These are phyloP conservation scores for Agrochola circellaris DNA, from an alignment of 2,888 invertebrate species.

Conservation along the genomic window DNA sequence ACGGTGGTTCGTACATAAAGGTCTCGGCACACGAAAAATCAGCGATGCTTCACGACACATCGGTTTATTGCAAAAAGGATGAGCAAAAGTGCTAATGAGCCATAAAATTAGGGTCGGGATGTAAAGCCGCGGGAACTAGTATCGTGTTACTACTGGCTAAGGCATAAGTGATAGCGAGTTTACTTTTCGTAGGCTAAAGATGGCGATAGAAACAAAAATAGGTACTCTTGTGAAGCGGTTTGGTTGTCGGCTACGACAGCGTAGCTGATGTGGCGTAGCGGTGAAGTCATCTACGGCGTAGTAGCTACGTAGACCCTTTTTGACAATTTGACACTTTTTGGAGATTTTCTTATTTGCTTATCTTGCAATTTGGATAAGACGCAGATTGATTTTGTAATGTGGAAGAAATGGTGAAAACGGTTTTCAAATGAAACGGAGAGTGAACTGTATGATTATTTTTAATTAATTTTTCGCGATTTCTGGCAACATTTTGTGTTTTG, in stretches of 20 bases:
- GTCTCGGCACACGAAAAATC: conserved; percentile 64
- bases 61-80: conserved; percentile 84
- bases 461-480: background rate
- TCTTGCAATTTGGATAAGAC: background rate
- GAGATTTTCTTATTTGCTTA: background rate
- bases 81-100: conserved; percentile 85
- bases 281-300: conserved; percentile 21
- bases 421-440: background rate
- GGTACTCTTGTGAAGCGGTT: background rate
- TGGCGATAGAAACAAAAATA: background rate
- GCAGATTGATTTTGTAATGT: background rate
- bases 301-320: background rate
- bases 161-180: conserved; percentile 55
- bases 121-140: conserved; percentile 76
- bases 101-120: conserved; percentile 88
- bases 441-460: background rate
- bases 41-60: conserved; percentile 75
- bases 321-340: background rate
- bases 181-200: background rate
- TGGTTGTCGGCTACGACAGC: conserved; percentile 9
- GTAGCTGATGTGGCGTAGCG: conserved; percentile 25
- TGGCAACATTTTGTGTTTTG: background rate
- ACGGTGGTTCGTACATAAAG: conserved; percentile 78
- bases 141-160: conserved; percentile 77
- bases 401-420: background rate